A percentile compares a stretch with the other conserved stretches of the same genome.
phyloP scores from a whole-genome alignment of 1,140 invertebrate species.

The Orchestia grillus region DNA sequence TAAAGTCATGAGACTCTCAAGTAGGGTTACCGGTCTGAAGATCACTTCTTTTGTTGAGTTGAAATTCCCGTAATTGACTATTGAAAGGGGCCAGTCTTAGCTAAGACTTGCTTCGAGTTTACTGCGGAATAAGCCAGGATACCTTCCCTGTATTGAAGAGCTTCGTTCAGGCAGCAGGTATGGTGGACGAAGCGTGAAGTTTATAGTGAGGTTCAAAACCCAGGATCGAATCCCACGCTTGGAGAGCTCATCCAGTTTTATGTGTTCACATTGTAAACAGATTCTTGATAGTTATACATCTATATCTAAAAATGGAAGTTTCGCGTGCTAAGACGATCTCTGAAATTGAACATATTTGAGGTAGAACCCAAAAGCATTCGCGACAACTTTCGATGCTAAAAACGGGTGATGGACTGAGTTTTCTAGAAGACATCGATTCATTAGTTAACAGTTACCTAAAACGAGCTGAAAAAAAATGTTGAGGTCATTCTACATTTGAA shows the following conservation, averaged over 20 bases:
- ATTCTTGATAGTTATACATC: background rate
- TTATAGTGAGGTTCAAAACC: background rate
- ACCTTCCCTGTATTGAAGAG: background rate
- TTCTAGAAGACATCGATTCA: too few species aligned
- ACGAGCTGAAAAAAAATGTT: too few species aligned
- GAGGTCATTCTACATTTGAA: too few species aligned
- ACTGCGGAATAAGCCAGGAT: constrained; percentile 39
- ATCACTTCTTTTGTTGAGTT: constrained; percentile 46
- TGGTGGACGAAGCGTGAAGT: constrained; percentile 12
- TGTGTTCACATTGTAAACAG: background rate
- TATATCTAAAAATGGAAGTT: too few species aligned
- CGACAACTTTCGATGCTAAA: too few species aligned
- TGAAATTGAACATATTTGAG: too few species aligned
- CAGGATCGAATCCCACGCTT: background rate
- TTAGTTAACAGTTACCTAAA: too few species aligned
- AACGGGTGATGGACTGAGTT: too few species aligned
- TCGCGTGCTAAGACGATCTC: too few species aligned
- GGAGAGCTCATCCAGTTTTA: background rate
- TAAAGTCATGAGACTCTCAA: background rate
- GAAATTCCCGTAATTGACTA: constrained; percentile 51
- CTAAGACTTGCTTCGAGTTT: constrained; percentile 22
- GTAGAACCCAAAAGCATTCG: too few species aligned
- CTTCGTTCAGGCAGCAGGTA: background rate
- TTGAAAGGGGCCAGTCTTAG: constrained; percentile 40
- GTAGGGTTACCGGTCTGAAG: constrained; percentile 47